Percentiles rank a stretch among this genome's conserved stretches.
Evolutionary conservation across 2,888 invertebrate genomes (phyloP).

Genomic region (Microplitis manilae): DNA sequence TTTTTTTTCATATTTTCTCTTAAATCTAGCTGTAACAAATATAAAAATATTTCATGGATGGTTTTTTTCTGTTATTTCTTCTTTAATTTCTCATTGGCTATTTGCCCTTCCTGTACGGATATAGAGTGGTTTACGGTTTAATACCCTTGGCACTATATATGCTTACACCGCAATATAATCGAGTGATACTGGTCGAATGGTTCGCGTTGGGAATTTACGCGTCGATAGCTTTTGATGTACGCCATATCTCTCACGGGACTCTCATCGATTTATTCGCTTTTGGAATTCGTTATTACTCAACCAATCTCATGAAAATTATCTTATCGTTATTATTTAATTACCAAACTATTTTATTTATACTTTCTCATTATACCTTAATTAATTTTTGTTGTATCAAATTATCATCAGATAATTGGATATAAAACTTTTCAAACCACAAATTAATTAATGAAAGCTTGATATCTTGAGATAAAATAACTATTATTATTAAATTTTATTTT

Average conservation of each 20-base stretch:
- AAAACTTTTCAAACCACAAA: neutral
- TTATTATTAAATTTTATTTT: neutral
- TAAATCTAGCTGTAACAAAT: no score
- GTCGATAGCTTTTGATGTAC: conserved; percentile 31
- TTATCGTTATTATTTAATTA: neutral
- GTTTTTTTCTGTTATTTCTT: neutral
- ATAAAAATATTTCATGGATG: neutral
- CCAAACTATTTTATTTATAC: neutral
- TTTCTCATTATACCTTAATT: neutral
- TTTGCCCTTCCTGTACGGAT: neutral
- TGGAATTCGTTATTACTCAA: conserved; percentile 28
- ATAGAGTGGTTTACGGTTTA: conserved; percentile 28
- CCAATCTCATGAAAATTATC: neutral
- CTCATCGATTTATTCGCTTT: conserved; percentile 29
- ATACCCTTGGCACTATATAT: conserved; percentile 24
- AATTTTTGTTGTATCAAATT: neutral
- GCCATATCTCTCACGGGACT: conserved; percentile 26
- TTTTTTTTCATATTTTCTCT: no score
- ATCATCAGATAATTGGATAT: no score
- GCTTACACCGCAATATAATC: conserved; percentile 32
- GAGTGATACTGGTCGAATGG: conserved; percentile 29
- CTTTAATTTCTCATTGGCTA: neutral
- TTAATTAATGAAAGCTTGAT: neutral
- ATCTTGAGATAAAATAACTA: neutral
- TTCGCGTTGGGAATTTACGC: conserved; percentile 29